These are phyloP conservation scores for Phallusia fumigata DNA, from an alignment of 23 tunicate species.

Conservation along the genomic window DNA sequence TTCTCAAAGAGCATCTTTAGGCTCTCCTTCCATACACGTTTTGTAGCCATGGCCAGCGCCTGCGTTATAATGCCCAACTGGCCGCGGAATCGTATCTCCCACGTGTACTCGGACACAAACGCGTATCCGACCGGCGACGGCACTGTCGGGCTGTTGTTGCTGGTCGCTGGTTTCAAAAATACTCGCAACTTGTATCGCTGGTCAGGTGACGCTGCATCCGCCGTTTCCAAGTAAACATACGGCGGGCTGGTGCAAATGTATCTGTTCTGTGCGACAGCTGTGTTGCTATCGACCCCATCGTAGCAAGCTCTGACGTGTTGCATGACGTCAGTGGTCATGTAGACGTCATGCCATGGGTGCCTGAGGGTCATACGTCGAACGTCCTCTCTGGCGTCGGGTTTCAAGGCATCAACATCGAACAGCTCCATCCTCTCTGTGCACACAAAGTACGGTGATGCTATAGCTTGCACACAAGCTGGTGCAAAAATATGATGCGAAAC, in stretches of 20 bases:
- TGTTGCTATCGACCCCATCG: not conserved
- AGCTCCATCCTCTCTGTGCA: constrained; percentile 44
- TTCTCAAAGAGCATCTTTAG: constrained; percentile 17
- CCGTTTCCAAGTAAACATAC: constrained; percentile 33
- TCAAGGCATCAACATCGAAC: constrained; percentile 15
- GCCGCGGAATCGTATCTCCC: constrained; percentile 24
- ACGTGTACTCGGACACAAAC: constrained; percentile 27
- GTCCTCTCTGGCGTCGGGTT: not conserved
- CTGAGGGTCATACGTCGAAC: constrained; percentile 37
- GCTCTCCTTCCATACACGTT: constrained; percentile 45
- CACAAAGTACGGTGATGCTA: too few relatives aligned
- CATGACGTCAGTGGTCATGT: constrained; percentile 35
- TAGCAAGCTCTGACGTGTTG: constrained; percentile 26
- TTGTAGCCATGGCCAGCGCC: constrained; percentile 36
- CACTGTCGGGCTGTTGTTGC: not conserved
- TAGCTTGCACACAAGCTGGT: too few relatives aligned
- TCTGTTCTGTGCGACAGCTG: constrained; percentile 7
- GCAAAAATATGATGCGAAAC: too few relatives aligned
- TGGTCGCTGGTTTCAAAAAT: not conserved
- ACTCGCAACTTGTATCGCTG: not conserved
- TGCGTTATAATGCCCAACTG: constrained; percentile 24
- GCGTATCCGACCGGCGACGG: constrained; percentile 28
- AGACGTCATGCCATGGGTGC: constrained; percentile 70
- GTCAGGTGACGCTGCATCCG: not conserved
- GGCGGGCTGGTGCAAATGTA: constrained; percentile 21